Percentiles rank a stretch among this genome's conserved stretches.
Conservation (phyloP, 2,888 invertebrate species). For the Coleophora deauratella region DNA sequence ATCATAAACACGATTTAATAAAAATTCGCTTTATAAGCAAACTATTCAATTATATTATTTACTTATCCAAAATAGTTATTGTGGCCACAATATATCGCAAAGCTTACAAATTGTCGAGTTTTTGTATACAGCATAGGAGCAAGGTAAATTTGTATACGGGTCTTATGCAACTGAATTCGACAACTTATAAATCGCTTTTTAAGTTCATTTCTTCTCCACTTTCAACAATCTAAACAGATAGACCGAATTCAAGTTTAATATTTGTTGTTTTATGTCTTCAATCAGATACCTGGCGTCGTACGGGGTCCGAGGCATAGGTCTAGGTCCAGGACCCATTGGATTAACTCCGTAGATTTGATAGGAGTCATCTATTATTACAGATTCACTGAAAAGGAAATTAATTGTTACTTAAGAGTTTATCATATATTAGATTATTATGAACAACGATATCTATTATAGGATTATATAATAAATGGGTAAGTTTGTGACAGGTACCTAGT, state of each 20-base stretch:
- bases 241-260: too few species aligned
- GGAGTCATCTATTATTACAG: slow-evolving; percentile 51
- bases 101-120: slow-evolving; percentile 15
- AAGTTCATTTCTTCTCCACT: too few species aligned
- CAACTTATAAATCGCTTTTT: too few species aligned
- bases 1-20: too few species aligned
- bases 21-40: neutral
- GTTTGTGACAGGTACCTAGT: slow-evolving; percentile 74
- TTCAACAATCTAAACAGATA: too few species aligned
- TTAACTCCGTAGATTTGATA: slow-evolving; percentile 57
- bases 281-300: slow-evolving; percentile 55
- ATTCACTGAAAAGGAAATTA: slow-evolving; percentile 37
- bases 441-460: too few species aligned
- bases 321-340: slow-evolving; percentile 42
- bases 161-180: too few species aligned
- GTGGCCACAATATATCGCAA: slow-evolving; percentile 55
- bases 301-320: slow-evolving; percentile 56
- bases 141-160: too few species aligned
- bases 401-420: too few species aligned
- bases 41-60: neutral
- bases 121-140: neutral
- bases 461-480: too few species aligned
- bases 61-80: slow-evolving; percentile 19
- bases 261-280: too few species aligned
- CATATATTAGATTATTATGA: too few species aligned